These are phyloP conservation scores for Chironomus riparius DNA, from an alignment of 2,888 invertebrate species.

Conservation along the genomic window DNA sequence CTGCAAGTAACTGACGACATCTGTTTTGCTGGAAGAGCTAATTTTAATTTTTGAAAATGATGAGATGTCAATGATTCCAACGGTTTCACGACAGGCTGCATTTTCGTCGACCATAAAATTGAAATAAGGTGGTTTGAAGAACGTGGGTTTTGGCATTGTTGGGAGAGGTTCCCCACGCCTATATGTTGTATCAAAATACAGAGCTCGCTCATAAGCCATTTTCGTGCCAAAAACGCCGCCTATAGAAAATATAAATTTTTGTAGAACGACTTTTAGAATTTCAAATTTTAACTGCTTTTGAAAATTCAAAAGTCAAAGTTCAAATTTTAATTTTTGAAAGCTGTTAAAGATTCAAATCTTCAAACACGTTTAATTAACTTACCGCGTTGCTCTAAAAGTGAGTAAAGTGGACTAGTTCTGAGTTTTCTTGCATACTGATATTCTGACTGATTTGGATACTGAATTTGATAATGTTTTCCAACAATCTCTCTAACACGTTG, in stretches of 20 bases:
- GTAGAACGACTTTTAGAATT: too few species aligned
- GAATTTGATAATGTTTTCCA: conserved; percentile 50
- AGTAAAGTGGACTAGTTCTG: conserved; percentile 59
- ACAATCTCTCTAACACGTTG: conserved; percentile 57
- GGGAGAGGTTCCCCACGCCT: conserved; percentile 46
- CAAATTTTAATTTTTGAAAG: too few species aligned
- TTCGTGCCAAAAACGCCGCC: conserved; percentile 60
- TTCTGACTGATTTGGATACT: conserved; percentile 52
- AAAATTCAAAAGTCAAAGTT: too few species aligned
- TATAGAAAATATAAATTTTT: too few species aligned
- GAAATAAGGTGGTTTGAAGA: conserved; percentile 60
- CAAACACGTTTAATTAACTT: too few species aligned
- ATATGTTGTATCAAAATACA: conserved; percentile 54
- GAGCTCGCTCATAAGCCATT: conserved; percentile 62
- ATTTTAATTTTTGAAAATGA: conserved; percentile 69
- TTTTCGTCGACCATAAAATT: conserved; percentile 61
- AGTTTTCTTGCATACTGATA: conserved; percentile 52
- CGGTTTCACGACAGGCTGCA: conserved; percentile 63
- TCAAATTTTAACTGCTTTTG: too few species aligned
- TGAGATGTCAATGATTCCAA: conserved; percentile 69
- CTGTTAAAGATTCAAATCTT: too few species aligned
- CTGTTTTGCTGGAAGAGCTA: conserved; percentile 31
- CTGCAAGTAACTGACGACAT: conserved; percentile 54
- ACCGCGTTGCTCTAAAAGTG: conserved; percentile 44
- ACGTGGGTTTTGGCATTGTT: conserved; percentile 51